Evolutionary conservation across 2,797 vertebrate genomes (phyloP).

Genomic region (Epinephelus malabaricus): DNA sequence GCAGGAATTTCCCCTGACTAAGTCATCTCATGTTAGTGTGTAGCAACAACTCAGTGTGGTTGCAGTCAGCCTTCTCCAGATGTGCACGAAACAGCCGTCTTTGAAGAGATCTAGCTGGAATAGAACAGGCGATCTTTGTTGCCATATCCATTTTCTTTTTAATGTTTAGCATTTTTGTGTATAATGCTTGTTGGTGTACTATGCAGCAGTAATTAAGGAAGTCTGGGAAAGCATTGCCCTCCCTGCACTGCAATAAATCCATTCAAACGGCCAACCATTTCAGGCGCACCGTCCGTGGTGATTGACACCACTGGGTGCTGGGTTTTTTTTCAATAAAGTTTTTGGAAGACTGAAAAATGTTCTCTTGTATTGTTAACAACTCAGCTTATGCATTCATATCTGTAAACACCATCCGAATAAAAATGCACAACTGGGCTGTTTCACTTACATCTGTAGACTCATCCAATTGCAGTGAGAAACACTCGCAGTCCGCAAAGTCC

Average conservation of each 20-base stretch:
- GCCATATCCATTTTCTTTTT: conserved; percentile 31
- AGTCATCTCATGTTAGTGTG: conserved; percentile 14
- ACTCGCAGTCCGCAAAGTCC: background rate
- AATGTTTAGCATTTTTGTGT: conserved; percentile 31
- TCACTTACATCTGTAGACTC: conserved; percentile 33
- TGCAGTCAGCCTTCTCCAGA: conserved; percentile 24
- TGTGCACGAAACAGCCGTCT: background rate
- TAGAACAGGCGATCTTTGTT: conserved; percentile 18
- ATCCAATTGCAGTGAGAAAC: conserved; percentile 38
- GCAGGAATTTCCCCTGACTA: conserved; percentile 1
- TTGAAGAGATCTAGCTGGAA: conserved; percentile 14
- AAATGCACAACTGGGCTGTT: too few relatives aligned
- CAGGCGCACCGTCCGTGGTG: background rate
- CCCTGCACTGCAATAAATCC: conserved; percentile 35
- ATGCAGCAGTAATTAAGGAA: conserved; percentile 28
- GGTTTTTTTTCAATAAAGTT: conserved; percentile 27
- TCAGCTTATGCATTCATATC: conserved; percentile 41
- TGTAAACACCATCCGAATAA: too few relatives aligned
- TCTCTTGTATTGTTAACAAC: conserved; percentile 27
- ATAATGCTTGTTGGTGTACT: conserved; percentile 40
- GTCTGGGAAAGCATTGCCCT: conserved; percentile 15
- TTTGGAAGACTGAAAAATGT: conserved; percentile 40
- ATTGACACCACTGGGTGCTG: conserved; percentile 17
- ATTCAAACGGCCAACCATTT: conserved; percentile 8
- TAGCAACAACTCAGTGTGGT: background rate